Evolutionary conservation across 30 jellyfish, hydroid and myxozoan genomes (phyloP).

Genomic region (Pseudorhiza aurosa): DNA sequence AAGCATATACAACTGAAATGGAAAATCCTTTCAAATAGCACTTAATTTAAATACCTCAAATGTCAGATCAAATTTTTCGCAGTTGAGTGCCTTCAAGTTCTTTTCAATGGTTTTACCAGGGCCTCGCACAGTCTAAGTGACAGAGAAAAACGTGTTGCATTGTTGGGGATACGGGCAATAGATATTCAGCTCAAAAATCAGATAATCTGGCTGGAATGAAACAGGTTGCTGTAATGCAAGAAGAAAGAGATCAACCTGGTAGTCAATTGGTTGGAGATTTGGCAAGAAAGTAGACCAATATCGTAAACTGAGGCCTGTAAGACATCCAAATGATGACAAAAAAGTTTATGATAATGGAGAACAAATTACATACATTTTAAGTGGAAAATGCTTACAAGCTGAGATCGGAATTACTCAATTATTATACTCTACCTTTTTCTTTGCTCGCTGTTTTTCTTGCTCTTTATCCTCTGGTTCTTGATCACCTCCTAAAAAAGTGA

Average conservation of each 20-base stretch:
- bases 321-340: not conserved
- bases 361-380: not conserved
- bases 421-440: conserved; percentile 44
- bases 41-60: conserved; percentile 69
- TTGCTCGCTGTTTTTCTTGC: conserved; percentile 38
- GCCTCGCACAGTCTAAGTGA: conserved; percentile 51
- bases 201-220: too few relatives aligned
- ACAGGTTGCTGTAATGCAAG: too few relatives aligned
- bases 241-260: too few relatives aligned
- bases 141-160: too few relatives aligned
- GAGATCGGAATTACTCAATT: too few relatives aligned
- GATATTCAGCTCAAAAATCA: too few relatives aligned
- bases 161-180: too few relatives aligned
- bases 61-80: conserved; percentile 81
- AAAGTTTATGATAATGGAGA: not conserved
- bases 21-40: not conserved
- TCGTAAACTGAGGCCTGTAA: not conserved
- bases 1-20: not conserved
- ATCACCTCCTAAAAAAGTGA: conserved; percentile 35
- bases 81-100: conserved; percentile 70
- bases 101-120: conserved; percentile 89
- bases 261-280: too few relatives aligned
- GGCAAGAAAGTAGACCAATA: too few relatives aligned
- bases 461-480: conserved; percentile 33
- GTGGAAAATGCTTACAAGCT: not conserved